Evolutionary conservation across 2,113 vertebrate genomes (phyloP).

Genomic region (Columba janthina): DNA sequence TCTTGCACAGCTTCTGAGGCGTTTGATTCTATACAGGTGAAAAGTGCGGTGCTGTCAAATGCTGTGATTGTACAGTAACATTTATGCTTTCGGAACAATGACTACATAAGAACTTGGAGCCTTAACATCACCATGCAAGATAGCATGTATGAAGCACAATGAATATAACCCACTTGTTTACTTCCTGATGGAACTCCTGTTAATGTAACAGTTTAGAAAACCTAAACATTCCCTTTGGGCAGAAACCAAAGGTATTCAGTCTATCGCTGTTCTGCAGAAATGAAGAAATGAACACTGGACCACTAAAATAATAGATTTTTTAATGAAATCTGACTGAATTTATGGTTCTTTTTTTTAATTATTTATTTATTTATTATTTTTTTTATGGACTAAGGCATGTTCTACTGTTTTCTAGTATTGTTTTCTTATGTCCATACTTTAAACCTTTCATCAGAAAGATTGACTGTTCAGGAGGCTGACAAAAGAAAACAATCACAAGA

Average conservation of each 20-base stretch:
- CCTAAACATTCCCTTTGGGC: not conserved
- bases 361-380: too few relatives aligned
- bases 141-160: not conserved
- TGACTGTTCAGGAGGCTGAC: not conserved
- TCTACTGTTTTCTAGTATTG: not conserved
- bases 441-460: not conserved
- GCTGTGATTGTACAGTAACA: not conserved
- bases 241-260: not conserved
- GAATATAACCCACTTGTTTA: not conserved
- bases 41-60: not conserved
- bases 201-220: not conserved
- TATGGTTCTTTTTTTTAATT: too few relatives aligned
- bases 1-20: not conserved
- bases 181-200: not conserved
- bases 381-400: not conserved
- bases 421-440: not conserved
- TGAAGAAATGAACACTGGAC: not conserved
- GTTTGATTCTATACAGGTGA: not conserved
- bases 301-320: not conserved
- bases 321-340: not conserved
- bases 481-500: not conserved
- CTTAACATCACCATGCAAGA: not conserved
- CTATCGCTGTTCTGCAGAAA: not conserved
- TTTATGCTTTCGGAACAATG: not conserved
- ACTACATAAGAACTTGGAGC: not conserved